phyloP scores from a whole-genome alignment of 2,113 vertebrate species.

The Epinephelus lanceolatus region DNA sequence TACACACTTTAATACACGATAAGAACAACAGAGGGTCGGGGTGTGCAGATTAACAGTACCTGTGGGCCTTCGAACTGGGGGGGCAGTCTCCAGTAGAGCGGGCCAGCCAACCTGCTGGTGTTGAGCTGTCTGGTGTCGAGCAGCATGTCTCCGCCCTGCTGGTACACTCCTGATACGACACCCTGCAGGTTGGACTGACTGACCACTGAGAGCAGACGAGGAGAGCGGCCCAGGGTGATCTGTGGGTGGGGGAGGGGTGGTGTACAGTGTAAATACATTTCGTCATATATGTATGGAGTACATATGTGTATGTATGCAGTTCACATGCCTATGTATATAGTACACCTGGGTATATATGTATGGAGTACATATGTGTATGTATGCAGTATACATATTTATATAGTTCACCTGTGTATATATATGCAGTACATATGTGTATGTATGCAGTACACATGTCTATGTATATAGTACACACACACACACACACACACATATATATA shows the following conservation, averaged over 20 bases:
- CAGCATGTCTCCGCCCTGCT: slow-evolving; percentile 85
- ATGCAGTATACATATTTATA: no score
- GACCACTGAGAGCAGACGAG: slow-evolving; percentile 82
- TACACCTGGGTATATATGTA: no score
- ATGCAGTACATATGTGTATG: no score
- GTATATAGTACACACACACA: no score
- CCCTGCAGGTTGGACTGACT: slow-evolving; percentile 88
- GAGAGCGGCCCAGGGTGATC: slow-evolving; percentile 25
- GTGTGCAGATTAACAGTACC: slow-evolving; percentile 71
- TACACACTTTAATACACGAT: background rate
- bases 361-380: background rate
- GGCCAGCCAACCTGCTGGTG: slow-evolving; percentile 78
- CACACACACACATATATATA: no score
- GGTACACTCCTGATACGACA: slow-evolving; percentile 87
- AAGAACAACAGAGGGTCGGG: no score
- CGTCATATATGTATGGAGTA: background rate
- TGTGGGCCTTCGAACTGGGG: slow-evolving; percentile 87
- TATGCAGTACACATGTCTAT: no score
- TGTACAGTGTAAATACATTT: background rate
- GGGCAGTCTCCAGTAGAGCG: slow-evolving; percentile 92
- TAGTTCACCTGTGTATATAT: background rate
- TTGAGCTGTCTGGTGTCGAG: slow-evolving; percentile 85
- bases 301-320: background rate
- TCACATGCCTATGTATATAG: no score
- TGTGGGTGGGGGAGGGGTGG: slow-evolving; percentile 6